Evolutionary conservation across 1,140 invertebrate genomes (phyloP).

Genomic region (Drosophila serrata): DNA sequence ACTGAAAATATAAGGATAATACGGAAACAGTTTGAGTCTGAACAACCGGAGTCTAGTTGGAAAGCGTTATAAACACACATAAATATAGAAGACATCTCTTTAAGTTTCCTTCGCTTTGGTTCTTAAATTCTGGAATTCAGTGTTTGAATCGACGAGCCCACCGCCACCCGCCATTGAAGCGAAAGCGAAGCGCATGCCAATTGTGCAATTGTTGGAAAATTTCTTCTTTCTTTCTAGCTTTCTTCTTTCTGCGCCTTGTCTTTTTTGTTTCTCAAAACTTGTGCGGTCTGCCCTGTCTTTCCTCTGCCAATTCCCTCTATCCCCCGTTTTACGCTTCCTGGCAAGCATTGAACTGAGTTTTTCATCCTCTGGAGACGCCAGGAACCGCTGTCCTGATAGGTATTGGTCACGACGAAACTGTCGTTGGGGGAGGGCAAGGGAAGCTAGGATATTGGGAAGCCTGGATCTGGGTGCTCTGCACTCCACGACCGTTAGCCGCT

Average conservation of each 20-base stretch:
- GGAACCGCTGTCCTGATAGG: constrained; percentile 58
- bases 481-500: constrained; percentile 45
- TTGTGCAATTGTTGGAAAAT: constrained; percentile 79
- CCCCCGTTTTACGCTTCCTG: constrained; percentile 32
- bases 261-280: constrained; percentile 61
- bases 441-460: background rate
- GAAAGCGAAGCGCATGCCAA: constrained; percentile 72
- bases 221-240: constrained; percentile 36
- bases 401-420: constrained; percentile 62
- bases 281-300: constrained; percentile 58
- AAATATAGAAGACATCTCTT: constrained; percentile 15
- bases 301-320: constrained; percentile 7
- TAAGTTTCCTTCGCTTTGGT: too few relatives aligned
- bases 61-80: constrained; percentile 1
- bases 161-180: constrained; percentile 56
- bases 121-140: constrained; percentile 21
- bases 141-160: constrained; percentile 43
- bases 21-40: constrained; percentile 1
- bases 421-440: constrained; percentile 32
- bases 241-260: constrained; percentile 16
- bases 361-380: constrained; percentile 23
- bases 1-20: constrained; percentile 17
- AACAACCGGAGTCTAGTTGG: background rate
- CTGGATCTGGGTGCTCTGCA: constrained; percentile 2
- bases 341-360: constrained; percentile 54